A percentile compares a stretch with the other conserved stretches of the same genome.
Evolutionary conservation across 1,140 invertebrate genomes (phyloP).

Genomic region (Rhynchophorus ferrugineus): DNA sequence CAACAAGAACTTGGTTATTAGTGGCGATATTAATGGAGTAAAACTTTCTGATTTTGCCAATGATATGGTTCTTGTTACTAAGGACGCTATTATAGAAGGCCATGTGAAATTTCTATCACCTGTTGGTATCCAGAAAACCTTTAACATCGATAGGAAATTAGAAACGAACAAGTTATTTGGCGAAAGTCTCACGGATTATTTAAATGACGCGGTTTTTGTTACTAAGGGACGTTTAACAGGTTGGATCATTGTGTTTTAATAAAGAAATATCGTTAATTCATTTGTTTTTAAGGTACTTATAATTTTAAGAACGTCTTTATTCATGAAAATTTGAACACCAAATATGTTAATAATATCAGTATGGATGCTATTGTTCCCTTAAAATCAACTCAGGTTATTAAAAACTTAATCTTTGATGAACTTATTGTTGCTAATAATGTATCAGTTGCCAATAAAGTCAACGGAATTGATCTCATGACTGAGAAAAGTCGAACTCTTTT

Average conservation of each 20-base stretch:
- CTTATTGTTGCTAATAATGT: slow-evolving; percentile 23
- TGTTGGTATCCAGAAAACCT: slow-evolving; percentile 21
- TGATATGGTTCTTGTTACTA: slow-evolving; percentile 28
- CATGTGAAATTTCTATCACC: slow-evolving; percentile 26
- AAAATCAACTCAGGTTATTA: slow-evolving; percentile 28
- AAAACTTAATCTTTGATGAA: slow-evolving; percentile 17
- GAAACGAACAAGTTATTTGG: slow-evolving; percentile 23
- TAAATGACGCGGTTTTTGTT: slow-evolving; percentile 30
- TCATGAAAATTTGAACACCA: slow-evolving; percentile 21
- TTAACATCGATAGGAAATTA: slow-evolving; percentile 30
- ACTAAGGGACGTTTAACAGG: slow-evolving; percentile 20
- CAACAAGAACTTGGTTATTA: slow-evolving; percentile 27
- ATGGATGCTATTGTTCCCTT: slow-evolving; percentile 30
- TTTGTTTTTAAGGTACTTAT: slow-evolving; percentile 23
- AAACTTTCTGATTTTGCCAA: slow-evolving; percentile 25
- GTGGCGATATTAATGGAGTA: slow-evolving; percentile 26
- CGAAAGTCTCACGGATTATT: slow-evolving; percentile 25
- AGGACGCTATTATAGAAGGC: slow-evolving; percentile 27
- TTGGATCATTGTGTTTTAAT: slow-evolving; percentile 19
- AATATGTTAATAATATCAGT: slow-evolving; percentile 32
- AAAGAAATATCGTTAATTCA: slow-evolving; percentile 1
- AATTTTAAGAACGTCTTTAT: slow-evolving; percentile 27
- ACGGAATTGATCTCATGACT: slow-evolving; percentile 27
- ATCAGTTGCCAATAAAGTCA: slow-evolving; percentile 29
- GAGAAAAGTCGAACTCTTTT: slow-evolving; percentile 31